phyloP scores from a whole-genome alignment of 2,888 invertebrate genomes.

The Phanerotoma sp. region DNA sequence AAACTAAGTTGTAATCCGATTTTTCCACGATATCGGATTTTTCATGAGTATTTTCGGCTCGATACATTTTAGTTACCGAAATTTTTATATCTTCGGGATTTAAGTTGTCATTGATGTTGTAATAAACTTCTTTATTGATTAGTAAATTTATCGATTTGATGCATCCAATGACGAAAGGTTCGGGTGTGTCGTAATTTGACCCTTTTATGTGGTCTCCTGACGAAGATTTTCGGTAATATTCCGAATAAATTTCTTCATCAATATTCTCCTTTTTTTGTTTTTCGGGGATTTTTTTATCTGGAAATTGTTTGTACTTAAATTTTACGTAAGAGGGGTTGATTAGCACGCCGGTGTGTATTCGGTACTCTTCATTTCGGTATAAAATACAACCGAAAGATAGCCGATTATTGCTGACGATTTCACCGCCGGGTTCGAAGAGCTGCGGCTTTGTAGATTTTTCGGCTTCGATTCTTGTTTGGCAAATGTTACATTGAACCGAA shows the following conservation, averaged over 20 bases:
- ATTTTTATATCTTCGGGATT: slow-evolving; percentile 65
- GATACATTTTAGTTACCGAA: slow-evolving; percentile 69
- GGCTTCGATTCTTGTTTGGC: slow-evolving; percentile 30
- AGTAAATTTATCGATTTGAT: slow-evolving; percentile 65
- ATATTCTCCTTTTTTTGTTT: slow-evolving; percentile 54
- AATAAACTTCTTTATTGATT: slow-evolving; percentile 21
- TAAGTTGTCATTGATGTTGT: slow-evolving; percentile 60
- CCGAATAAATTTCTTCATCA: slow-evolving; percentile 76
- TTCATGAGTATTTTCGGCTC: slow-evolving; percentile 74
- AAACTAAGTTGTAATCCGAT: slow-evolving; percentile 72
- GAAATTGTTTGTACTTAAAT: slow-evolving; percentile 58
- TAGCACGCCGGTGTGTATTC: slow-evolving; percentile 70
- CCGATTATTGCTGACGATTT: slow-evolving; percentile 35
- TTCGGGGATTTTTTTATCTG: no score
- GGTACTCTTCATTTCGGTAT: slow-evolving; percentile 66
- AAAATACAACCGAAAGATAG: slow-evolving; percentile 58
- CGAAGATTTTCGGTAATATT: slow-evolving; percentile 70
- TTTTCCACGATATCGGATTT: no score
- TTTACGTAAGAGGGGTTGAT: slow-evolving; percentile 67
- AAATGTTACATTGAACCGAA: slow-evolving; percentile 32
- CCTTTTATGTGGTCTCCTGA: slow-evolving; percentile 69
- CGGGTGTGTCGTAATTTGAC: slow-evolving; percentile 71
- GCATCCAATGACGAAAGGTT: slow-evolving; percentile 74
- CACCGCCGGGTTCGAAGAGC: slow-evolving; percentile 36
- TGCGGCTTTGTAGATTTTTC: slow-evolving; percentile 23